Percentiles rank a stretch among this genome's conserved stretches.
Evolutionary conservation across 1,140 invertebrate genomes (phyloP).

Genomic region (Protaetia brevitarsis): DNA sequence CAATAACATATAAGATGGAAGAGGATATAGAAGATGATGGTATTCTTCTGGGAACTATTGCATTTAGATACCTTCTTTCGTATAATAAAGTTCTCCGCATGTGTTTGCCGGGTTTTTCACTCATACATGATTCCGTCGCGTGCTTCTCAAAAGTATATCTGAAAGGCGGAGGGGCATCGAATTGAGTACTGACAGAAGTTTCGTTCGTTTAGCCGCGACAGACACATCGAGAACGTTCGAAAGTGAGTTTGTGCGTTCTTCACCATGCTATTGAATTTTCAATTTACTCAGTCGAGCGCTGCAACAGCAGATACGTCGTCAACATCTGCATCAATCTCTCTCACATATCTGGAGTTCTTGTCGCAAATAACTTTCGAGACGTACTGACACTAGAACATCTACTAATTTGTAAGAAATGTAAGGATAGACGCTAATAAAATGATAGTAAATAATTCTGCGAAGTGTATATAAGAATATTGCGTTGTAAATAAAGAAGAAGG

Average conservation of each 20-base stretch:
- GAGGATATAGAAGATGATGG: slow-evolving; percentile 1
- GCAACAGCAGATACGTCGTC: background rate
- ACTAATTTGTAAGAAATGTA: no score
- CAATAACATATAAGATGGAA: background rate
- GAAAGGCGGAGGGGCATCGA: background rate
- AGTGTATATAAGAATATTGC: no score
- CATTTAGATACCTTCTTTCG: slow-evolving; percentile 13
- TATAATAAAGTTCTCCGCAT: background rate
- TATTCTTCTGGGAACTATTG: slow-evolving; percentile 1
- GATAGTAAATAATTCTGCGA: no score
- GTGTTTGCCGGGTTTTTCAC: background rate
- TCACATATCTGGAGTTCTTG: no score
- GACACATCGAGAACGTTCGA: background rate
- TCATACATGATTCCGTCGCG: background rate
- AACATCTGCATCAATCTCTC: background rate
- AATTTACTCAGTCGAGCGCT: background rate
- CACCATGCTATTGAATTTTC: background rate
- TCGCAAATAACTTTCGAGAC: no score
- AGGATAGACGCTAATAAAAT: no score
- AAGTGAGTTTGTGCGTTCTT: background rate
- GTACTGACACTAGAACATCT: no score
- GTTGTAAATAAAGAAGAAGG: no score
- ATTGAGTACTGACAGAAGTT: background rate
- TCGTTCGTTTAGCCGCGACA: background rate
- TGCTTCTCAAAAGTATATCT: background rate